A percentile compares a stretch with the other conserved stretches of the same genome.
Evolutionary conservation across 2,797 vertebrate genomes (phyloP).

Genomic region (Neosilurus mollespiculum): DNA sequence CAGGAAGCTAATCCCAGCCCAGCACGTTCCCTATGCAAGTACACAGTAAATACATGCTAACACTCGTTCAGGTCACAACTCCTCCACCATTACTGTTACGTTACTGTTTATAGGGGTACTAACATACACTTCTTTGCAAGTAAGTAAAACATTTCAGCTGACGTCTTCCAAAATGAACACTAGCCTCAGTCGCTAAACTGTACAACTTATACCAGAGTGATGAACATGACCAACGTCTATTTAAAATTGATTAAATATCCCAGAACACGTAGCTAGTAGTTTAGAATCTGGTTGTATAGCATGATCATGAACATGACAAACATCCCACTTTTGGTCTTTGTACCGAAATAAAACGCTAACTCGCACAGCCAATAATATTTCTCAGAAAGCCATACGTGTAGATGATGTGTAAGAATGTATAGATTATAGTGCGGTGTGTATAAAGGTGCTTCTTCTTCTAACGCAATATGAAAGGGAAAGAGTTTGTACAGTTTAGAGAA

Average conservation of each 20-base stretch:
- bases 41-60: background rate
- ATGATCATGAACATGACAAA: background rate
- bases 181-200: background rate
- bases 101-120: background rate
- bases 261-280: background rate
- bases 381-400: slow-evolving; percentile 33
- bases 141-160: background rate
- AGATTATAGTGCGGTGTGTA: background rate
- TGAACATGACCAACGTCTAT: background rate
- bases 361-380: background rate
- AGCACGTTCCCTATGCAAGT: slow-evolving; percentile 1
- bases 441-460: slow-evolving; percentile 40
- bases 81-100: background rate
- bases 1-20: background rate
- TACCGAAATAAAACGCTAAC: background rate
- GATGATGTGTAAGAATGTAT: slow-evolving; percentile 19
- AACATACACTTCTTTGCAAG: background rate
- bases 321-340: background rate
- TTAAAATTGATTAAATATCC: too few relatives aligned
- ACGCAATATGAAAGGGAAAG: slow-evolving; percentile 55
- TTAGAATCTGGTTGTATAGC: background rate
- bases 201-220: background rate
- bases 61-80: background rate
- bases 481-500: slow-evolving; percentile 16
- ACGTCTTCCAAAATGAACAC: background rate